A percentile compares a stretch with the other conserved stretches of the same genome.
Conservation (phyloP, 2,888 invertebrate genomes). For the Linnaemya vulpina region DNA sequence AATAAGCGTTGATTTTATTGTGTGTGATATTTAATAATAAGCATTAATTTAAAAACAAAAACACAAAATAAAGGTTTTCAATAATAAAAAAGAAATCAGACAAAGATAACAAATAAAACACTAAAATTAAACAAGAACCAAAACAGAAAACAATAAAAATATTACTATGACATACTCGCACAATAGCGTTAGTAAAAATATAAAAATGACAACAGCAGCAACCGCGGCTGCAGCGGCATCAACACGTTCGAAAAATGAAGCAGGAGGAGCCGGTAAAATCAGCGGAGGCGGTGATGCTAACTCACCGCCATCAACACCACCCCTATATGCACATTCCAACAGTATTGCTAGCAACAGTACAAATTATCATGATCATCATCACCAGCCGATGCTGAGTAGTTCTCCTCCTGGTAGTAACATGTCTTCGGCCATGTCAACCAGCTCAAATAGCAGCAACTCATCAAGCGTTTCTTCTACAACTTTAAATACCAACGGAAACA, state of each 20-base stretch:
- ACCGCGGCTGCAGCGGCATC: conserved; percentile 77
- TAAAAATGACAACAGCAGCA: conserved; percentile 81
- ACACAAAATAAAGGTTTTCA: conserved; percentile 74
- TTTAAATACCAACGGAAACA: conserved; percentile 74
- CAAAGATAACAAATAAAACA: conserved; percentile 53
- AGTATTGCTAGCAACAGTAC: conserved; percentile 83
- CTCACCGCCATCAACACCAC: conserved; percentile 76
- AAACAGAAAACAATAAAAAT: conserved; percentile 60
- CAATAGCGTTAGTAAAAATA: conserved; percentile 83
- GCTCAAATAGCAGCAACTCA: conserved; percentile 73
- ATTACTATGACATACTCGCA: conserved; percentile 83
- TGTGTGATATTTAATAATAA: conserved; percentile 83
- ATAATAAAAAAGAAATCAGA: conserved; percentile 67
- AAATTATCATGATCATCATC: conserved; percentile 74
- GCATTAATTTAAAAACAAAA: conserved; percentile 79
- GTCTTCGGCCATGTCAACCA: conserved; percentile 76
- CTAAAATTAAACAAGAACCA: conserved; percentile 51
- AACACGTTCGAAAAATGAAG: conserved; percentile 79
- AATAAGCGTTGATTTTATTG: conserved; percentile 82
- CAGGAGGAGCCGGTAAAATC: conserved; percentile 57
- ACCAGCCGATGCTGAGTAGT: conserved; percentile 74
- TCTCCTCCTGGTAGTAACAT: conserved; percentile 77
- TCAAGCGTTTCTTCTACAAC: conserved; percentile 74
- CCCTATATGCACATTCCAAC: conserved; percentile 82
- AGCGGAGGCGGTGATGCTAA: conserved; percentile 71